Percentiles rank a stretch among this genome's conserved stretches.
Evolutionary conservation across 1,140 invertebrate genomes (phyloP).

Genomic region (Drosophila truncata): DNA sequence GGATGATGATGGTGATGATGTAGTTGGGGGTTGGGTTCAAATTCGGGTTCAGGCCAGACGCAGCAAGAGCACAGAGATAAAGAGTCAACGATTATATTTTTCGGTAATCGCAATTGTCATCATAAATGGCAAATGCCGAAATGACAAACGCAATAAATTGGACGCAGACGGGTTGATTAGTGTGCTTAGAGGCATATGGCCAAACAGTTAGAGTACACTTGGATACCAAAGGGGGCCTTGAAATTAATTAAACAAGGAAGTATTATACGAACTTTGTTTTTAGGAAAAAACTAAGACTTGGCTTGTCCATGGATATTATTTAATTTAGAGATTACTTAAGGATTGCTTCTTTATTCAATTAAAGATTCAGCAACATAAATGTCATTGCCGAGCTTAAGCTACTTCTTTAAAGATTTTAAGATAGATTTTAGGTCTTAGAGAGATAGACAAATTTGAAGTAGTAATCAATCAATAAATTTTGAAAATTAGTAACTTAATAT

Average conservation of each 20-base stretch:
- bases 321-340: no score
- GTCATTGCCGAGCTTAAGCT: no score
- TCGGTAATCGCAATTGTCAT: constrained; percentile 60
- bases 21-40: background rate
- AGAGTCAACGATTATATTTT: constrained; percentile 50
- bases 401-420: no score
- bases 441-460: no score
- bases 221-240: constrained; percentile 9
- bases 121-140: constrained; percentile 65
- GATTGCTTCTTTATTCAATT: background rate
- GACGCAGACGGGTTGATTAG: constrained; percentile 70
- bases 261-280: no score
- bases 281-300: background rate
- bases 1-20: background rate
- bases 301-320: background rate
- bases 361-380: no score
- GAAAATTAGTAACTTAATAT: no score
- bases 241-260: background rate
- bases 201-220: constrained; percentile 29
- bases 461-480: no score
- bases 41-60: constrained; percentile 1
- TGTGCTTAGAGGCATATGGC: constrained; percentile 48
- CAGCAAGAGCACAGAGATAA: constrained; percentile 69
- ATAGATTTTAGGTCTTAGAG: no score
- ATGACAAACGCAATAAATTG: constrained; percentile 72